Evolutionary conservation across 2,113 vertebrate species (phyloP), one percentile per base, ranked within the genome.

Genomic region (Eretmochelys imbricata): DNA sequence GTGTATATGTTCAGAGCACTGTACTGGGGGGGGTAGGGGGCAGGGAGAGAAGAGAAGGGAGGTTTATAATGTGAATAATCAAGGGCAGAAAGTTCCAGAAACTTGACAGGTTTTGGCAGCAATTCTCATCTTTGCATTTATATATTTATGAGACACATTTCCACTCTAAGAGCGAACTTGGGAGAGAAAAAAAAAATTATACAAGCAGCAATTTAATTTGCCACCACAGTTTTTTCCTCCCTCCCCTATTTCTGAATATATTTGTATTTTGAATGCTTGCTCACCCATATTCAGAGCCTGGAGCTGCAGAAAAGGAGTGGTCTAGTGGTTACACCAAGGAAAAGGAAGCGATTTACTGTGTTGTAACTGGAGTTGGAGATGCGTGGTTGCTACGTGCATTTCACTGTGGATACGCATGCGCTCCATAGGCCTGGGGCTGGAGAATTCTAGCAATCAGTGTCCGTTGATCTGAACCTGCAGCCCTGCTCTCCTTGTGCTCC

Each of bases 51-150:
- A 72, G 51, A 6, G 11, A 80, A 87, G 85, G 84, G 24, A 46
- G 80, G 87, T 92, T 96, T 83, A 62, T 97, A 91, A 95, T 95
- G 89, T 95, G 97, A 98, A 96, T 96, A 97, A 97, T 95, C 96
- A 97, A 92, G 95, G 96, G 92, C 92, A 96, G 95, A 97, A 97
- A 97, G 96, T 96, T 97, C 96, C 90, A 97, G 96, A 97, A 97
- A 97, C 95, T 94, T 97, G 97, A 97, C 96, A 97, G 94, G 20
- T 97, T 97, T 95, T 97, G 96, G 95, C 96, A 97, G 93, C 38
- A 0, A 92, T 94, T 96, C 96, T 88, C 95, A 95, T 96, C 94
- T 94, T 95, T 96, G 95, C 95, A 97, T 97, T 97, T 97, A 95
- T 97, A 95, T 97, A 96, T 96, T 1, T 81, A 91, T 94, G 87